phyloP scores from a whole-genome alignment of 2,113 vertebrate genomes.

The Herpailurus yagouaroundi region DNA sequence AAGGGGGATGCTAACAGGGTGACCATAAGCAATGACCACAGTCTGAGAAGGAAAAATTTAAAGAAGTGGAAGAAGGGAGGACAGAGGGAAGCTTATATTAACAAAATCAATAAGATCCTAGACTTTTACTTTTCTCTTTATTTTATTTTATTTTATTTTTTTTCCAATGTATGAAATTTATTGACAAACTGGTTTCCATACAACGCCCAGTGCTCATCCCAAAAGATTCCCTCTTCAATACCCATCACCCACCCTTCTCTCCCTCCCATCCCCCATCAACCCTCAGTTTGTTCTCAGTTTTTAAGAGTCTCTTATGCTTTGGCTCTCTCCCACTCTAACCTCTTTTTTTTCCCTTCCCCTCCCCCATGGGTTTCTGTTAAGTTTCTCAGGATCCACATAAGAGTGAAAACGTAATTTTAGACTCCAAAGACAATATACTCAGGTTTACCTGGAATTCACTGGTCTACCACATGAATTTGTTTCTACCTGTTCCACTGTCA shows the following conservation, averaged over 20 bases:
- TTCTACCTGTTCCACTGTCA: not conserved
- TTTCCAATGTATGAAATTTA: too few relatives aligned
- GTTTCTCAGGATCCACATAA: too few relatives aligned
- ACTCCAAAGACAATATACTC: not conserved
- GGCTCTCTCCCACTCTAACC: too few relatives aligned
- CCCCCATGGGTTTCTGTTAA: too few relatives aligned
- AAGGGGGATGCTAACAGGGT: not conserved
- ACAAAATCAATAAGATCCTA: not conserved
- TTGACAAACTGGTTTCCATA: too few relatives aligned
- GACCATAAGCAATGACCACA: not conserved
- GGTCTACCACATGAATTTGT: not conserved
- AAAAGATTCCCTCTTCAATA: too few relatives aligned
- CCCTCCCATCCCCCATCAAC: too few relatives aligned
- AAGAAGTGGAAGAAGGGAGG: not conserved
- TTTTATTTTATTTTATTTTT: not conserved
- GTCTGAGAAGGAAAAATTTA: not conserved
- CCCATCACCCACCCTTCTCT: too few relatives aligned
- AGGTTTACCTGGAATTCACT: not conserved
- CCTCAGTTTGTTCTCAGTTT: too few relatives aligned
- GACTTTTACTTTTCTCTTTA: not conserved
- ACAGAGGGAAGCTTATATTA: not conserved
- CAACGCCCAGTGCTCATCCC: too few relatives aligned
- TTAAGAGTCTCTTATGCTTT: too few relatives aligned
- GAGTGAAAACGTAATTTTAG: not conserved
- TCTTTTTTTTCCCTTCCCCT: too few relatives aligned